Evolutionary conservation across 2,888 invertebrate species (phyloP).

Genomic region (Meta bourneti): DNA sequence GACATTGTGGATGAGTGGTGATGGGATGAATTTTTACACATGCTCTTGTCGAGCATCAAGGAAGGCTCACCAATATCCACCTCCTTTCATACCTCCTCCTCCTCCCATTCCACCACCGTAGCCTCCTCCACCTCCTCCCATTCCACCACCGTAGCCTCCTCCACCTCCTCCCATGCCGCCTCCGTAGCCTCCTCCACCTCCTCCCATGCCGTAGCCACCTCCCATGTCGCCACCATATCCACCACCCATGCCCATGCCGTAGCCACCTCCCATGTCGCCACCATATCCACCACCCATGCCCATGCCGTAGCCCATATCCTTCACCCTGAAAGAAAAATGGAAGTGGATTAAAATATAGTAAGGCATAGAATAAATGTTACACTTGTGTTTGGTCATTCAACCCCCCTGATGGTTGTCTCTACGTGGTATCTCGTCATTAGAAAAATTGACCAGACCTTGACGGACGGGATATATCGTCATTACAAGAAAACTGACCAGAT

Average conservation of each 20-base stretch:
- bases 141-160: not conserved
- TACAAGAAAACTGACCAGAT: too few relatives aligned
- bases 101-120: not conserved
- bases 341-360: not conserved
- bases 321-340: slow-evolving; percentile 31
- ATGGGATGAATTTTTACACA: slow-evolving; percentile 2
- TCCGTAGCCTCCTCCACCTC: slow-evolving; percentile 45
- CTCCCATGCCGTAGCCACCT: slow-evolving; percentile 58
- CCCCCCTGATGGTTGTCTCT: too few relatives aligned
- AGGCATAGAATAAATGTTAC: not conserved
- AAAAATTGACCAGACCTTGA: too few relatives aligned
- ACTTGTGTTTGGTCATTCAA: too few relatives aligned
- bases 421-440: too few relatives aligned
- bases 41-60: not conserved
- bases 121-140: slow-evolving; percentile 18
- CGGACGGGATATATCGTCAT: too few relatives aligned
- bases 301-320: slow-evolving; percentile 57
- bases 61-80: not conserved
- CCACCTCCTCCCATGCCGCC: slow-evolving; percentile 49
- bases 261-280: slow-evolving; percentile 61
- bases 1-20: not conserved
- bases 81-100: slow-evolving; percentile 33
- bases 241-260: slow-evolving; percentile 43
- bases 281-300: slow-evolving; percentile 48
- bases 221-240: slow-evolving; percentile 60